Evolutionary conservation across 2,797 vertebrate species (phyloP).

Genomic region (Lepilemur septentrionalis): DNA sequence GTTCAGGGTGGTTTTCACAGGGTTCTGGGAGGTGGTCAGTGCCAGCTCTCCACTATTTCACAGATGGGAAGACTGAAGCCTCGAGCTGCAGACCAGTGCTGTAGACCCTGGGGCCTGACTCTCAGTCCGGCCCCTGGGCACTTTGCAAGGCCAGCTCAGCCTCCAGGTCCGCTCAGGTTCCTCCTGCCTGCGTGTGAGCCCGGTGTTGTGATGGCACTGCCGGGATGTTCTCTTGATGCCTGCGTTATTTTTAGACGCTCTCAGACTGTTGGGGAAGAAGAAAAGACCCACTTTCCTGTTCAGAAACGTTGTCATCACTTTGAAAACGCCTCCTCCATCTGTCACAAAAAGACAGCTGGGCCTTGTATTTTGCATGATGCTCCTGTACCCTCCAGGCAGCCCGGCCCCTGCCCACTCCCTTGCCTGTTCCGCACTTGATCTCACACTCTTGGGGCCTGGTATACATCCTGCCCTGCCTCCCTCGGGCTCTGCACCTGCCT

Average conservation of each 20-base stretch:
- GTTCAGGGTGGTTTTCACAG: not conserved
- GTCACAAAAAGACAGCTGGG: not conserved
- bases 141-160: not conserved
- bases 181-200: not conserved
- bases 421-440: not conserved
- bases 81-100: fast-evolving
- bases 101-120: not conserved
- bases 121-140: not conserved
- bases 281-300: not conserved
- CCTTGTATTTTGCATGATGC: not conserved
- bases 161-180: not conserved
- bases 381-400: not conserved
- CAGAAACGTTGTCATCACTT: not conserved
- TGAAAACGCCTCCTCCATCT: not conserved
- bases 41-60: not conserved
- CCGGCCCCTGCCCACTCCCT: not conserved
- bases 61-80: not conserved
- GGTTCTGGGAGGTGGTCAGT: not conserved
- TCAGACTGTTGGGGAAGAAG: not conserved
- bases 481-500: not conserved
- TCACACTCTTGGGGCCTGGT: not conserved
- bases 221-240: not conserved
- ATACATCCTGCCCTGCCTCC: not conserved
- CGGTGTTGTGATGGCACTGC: fast-evolving
- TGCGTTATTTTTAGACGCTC: not conserved